Conservation (phyloP, 1,140 invertebrate genomes). For the Aporrectodea caliginosa region DNA sequence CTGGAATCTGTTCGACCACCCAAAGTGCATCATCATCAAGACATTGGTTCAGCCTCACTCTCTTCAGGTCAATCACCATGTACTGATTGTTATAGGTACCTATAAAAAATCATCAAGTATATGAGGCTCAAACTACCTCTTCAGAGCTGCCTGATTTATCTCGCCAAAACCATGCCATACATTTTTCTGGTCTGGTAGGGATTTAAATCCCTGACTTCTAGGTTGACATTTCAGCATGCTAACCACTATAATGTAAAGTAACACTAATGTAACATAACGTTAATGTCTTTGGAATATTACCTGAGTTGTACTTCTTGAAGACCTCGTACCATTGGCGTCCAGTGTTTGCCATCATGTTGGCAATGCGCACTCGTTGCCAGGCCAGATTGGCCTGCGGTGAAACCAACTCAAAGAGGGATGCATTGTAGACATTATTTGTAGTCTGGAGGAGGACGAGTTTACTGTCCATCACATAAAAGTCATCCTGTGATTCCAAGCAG, state of each 20-base stretch:
- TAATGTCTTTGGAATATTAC: too few relatives aligned
- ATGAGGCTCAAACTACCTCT: too few relatives aligned
- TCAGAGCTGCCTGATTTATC: too few relatives aligned
- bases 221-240: too few relatives aligned
- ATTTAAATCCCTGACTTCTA: too few relatives aligned
- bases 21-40: slow-evolving; percentile 47
- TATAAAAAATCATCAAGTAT: slow-evolving; percentile 29
- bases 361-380: slow-evolving; percentile 50
- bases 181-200: too few relatives aligned
- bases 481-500: slow-evolving; percentile 52
- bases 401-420: slow-evolving; percentile 42
- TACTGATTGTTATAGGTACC: slow-evolving; percentile 57
- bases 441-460: slow-evolving; percentile 52
- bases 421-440: slow-evolving; percentile 51
- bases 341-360: slow-evolving; percentile 49
- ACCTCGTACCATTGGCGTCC: slow-evolving; percentile 47
- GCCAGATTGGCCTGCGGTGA: slow-evolving; percentile 43
- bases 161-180: too few relatives aligned
- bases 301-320: slow-evolving; percentile 47
- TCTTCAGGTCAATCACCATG: slow-evolving; percentile 53
- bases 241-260: too few relatives aligned
- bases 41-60: slow-evolving; percentile 38
- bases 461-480: slow-evolving; percentile 51
- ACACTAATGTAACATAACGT: too few relatives aligned
- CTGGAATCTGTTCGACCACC: slow-evolving; percentile 55